Evolutionary conservation across 2,888 invertebrate species (phyloP).

Genomic region (Scaptodrosophila latifasciaeformis): DNA sequence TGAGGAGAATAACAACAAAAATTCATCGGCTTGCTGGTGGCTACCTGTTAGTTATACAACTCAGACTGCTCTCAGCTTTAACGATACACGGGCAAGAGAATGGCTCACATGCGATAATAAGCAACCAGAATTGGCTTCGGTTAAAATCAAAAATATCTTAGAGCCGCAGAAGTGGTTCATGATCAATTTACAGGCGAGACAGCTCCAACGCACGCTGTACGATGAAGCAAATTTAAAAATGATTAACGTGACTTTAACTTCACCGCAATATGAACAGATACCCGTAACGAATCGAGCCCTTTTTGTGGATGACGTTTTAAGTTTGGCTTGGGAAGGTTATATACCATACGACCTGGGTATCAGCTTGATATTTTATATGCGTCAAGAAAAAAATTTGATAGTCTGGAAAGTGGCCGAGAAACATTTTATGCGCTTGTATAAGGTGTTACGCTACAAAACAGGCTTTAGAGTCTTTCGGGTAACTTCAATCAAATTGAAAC

Average conservation of each 20-base stretch:
- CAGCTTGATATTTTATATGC: constrained; percentile 85
- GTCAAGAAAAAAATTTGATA: constrained; percentile 85
- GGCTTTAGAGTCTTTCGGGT: constrained; percentile 16
- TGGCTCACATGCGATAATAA: constrained; percentile 76
- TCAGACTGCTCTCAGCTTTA: constrained; percentile 74
- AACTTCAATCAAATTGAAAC: neutral
- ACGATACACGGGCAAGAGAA: constrained; percentile 75
- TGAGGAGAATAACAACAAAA: constrained; percentile 30
- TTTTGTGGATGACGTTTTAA: constrained; percentile 89
- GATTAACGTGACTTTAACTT: constrained; percentile 77
- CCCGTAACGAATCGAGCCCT: constrained; percentile 88
- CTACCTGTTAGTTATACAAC: constrained; percentile 79
- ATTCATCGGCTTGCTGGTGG: constrained; percentile 77
- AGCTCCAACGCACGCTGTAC: constrained; percentile 84
- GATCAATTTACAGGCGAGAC: constrained; percentile 83
- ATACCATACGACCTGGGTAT: constrained; percentile 85
- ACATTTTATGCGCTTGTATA: constrained; percentile 1
- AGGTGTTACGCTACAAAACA: constrained; percentile 3
- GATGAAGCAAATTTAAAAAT: constrained; percentile 83
- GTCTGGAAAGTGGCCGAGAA: constrained; percentile 86
- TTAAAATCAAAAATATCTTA: constrained; percentile 69
- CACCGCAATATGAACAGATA: constrained; percentile 80
- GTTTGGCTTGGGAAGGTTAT: constrained; percentile 83
- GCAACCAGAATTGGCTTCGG: constrained; percentile 29
- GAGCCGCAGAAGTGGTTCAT: constrained; percentile 79